These are phyloP conservation scores for Cryptus viduatorius DNA, from an alignment of 2,888 invertebrate genomes.

Conservation along the genomic window DNA sequence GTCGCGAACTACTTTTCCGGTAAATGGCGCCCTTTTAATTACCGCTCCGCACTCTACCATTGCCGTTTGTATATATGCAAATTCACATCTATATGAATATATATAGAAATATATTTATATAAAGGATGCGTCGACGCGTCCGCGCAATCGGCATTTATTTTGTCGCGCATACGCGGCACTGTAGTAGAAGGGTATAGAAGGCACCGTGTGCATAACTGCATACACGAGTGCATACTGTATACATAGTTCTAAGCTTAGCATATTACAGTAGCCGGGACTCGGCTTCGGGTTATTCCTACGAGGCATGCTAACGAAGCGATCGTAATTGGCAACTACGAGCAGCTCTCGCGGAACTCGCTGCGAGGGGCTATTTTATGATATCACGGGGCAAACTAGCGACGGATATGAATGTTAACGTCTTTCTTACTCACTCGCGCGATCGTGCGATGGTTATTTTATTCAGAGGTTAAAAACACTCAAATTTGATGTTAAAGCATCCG, in stretches of 20 bases:
- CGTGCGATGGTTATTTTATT: background rate
- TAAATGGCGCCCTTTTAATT: conserved; percentile 38
- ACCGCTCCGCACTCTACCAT: background rate
- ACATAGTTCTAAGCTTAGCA: conserved; percentile 18
- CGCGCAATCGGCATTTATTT: conserved; percentile 25
- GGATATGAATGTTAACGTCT: conserved; percentile 2
- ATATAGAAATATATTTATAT: background rate
- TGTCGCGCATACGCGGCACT: conserved; percentile 5
- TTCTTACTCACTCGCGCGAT: conserved; percentile 4
- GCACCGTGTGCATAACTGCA: conserved; percentile 11
- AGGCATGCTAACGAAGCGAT: conserved; percentile 60
- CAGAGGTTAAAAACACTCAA: background rate
- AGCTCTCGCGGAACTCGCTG: conserved; percentile 4
- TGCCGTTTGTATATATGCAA: background rate
- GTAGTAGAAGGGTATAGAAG: conserved; percentile 27
- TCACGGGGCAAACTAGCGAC: conserved; percentile 13
- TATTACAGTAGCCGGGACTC: conserved; percentile 24
- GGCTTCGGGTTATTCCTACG: conserved; percentile 39
- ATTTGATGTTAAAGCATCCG: background rate
- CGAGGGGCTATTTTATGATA: conserved; percentile 31
- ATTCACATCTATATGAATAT: background rate
- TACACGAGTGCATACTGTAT: background rate
- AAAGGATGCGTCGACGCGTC: background rate
- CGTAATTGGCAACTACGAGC: conserved; percentile 48
- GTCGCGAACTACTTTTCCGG: conserved; percentile 15